Evolutionary conservation across 2,888 invertebrate genomes (phyloP).

Genomic region (Rhingia rostrata): DNA sequence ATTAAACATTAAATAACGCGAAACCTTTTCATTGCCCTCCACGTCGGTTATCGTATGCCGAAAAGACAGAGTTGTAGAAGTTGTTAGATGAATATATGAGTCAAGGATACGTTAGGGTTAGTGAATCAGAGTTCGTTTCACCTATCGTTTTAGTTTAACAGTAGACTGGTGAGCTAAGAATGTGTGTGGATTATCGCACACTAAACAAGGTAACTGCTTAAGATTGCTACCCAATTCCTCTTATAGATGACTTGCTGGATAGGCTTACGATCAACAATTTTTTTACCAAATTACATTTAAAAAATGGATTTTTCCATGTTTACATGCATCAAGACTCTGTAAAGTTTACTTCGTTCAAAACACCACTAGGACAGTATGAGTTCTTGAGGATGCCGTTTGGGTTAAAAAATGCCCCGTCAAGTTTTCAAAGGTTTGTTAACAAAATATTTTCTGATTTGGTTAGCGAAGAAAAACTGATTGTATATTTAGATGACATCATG

Average conservation of each 20-base stretch:
- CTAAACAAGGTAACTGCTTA: slow-evolving; percentile 38
- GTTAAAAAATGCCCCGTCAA: neutral
- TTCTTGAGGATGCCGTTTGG: neutral
- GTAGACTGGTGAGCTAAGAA: slow-evolving; percentile 19
- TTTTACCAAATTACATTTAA: slow-evolving; percentile 57
- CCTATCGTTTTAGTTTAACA: slow-evolving; percentile 54
- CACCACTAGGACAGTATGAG: neutral
- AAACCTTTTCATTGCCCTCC: slow-evolving; percentile 29
- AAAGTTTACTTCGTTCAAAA: no score
- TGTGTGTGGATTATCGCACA: slow-evolving; percentile 50
- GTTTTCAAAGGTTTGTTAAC: neutral
- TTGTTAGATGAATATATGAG: slow-evolving; percentile 34
- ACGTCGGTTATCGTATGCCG: no score
- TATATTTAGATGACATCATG: slow-evolving; percentile 20
- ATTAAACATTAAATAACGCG: neutral
- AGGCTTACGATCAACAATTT: slow-evolving; percentile 50
- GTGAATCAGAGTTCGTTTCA: slow-evolving; percentile 42
- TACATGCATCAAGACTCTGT: no score
- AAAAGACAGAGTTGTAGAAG: slow-evolving; percentile 9
- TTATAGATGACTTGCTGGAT: slow-evolving; percentile 44
- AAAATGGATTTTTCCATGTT: no score
- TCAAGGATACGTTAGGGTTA: slow-evolving; percentile 31
- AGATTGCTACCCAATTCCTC: slow-evolving; percentile 38
- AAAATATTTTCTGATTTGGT: slow-evolving; percentile 5
- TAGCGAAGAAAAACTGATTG: slow-evolving; percentile 3